Evolutionary conservation across 1,140 invertebrate genomes (phyloP), one percentile per base, ranked within the genome.

Genomic region (Drosophila grimshawi): DNA sequence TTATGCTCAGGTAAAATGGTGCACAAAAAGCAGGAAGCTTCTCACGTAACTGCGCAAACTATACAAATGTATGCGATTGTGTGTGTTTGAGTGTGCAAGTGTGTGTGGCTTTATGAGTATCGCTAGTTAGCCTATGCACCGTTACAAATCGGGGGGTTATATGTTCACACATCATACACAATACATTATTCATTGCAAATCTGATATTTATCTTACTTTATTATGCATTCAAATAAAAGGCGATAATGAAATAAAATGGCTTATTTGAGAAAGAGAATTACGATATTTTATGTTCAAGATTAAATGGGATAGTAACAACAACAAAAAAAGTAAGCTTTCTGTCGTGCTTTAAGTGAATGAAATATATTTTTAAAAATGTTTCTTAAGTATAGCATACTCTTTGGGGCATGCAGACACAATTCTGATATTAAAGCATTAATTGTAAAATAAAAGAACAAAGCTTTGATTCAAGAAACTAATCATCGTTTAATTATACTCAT

Each of bases 1-100:
- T 88, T 89, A 88, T 89, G 83, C 83, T 88, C 64, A 59, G 68
- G 86, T 72, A 88, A 88, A 86, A 88, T 88, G 76, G 69, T 86
- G 83, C 80, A 86, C 82, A 74, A 65, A 77, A 61, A 69, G 68
- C 51, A 55, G 63, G 60, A 63, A 78, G 73, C 65, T 57, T 56
- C 66, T 73, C 83, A 83, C 76, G 76, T 86, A 65, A 71, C 51
- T 59, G 55, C 61, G 59, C 64, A 62, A 69, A 41, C 65, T 71
- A 71, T 30, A 49, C 61, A 55, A 33, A 69, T 30, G 55, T 46
- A n/a, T 59, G 11, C 27, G 29, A 4, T 33, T 39, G 49, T 64
- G 39, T 43, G 32, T 30, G 33, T 41, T 30, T 51, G 7, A 5
- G 19, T 39, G n/a, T 60, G 41, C 5, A 33, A 35, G 41, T 52